Evolutionary conservation across 2,797 vertebrate species (phyloP), one percentile per base, ranked within the genome.

Genomic region (Gambelia wislizenii): DNA sequence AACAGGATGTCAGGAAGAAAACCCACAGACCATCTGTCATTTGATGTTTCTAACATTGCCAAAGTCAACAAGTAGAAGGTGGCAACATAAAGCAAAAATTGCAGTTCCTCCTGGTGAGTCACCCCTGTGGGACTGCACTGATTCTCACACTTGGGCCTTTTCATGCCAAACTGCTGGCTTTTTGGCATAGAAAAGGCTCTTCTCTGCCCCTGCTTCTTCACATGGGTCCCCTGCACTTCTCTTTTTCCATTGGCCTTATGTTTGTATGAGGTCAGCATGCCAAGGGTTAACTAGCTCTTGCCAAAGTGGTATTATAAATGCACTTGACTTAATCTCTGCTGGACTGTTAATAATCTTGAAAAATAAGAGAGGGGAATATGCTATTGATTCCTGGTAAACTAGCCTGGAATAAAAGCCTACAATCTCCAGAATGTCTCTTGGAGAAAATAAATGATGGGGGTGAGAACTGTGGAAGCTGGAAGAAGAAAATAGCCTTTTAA

Each of bases 381-480:
- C 27, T 84, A 88, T 78, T 69, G 74, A 88, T 77, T 69, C 36
- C 47, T 78, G 25, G 36, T 52, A 84, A 76, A 42, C 36, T 54
- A 44, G 36, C 61, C 30, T n/a, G 39, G 74, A 64, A 86, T 36
- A 59, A 76, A 59, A 47, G 39, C 84, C 54, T 76, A 61, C 39
- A 61, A 64, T 77, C 39, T 64, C 74, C n/a, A 14, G n/a, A 52
- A 56, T 70, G n/a, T n/a, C n/a, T 83, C 75, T 78, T 69, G 61
- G n/a, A 69, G 47, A 78, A 67, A n/a, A 88, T 83, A 83, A 78
- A 44, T 27, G n/a, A 7, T 77, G 33, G 56, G 27, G 14, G 27
- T n/a, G 47, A 56, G 61, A 84, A 69, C 54, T 54, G 36, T 18
- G 44, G 74, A n/a, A 27, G 47, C 25, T 76, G 72, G 33, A 67